phyloP scores from a whole-genome alignment of 2,888 invertebrate genomes.

The Melinaea menophilus region DNA sequence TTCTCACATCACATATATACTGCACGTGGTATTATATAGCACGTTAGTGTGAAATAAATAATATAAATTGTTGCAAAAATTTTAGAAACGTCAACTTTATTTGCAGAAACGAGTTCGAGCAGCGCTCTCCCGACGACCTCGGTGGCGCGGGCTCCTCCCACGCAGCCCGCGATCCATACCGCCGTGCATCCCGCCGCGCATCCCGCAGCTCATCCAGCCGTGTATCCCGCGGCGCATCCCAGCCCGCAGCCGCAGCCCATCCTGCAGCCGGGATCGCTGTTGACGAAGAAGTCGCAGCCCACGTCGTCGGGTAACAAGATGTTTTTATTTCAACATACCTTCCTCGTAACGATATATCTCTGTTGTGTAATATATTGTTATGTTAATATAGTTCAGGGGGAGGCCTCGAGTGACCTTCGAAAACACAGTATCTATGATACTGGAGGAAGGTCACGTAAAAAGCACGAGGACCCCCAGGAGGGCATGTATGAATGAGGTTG shows the following conservation, averaged over 20 bases:
- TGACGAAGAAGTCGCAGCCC: conserved; percentile 49
- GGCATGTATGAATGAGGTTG: no score
- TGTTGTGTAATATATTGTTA: no score
- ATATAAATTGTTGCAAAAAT: not conserved
- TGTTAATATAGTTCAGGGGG: no score
- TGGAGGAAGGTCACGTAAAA: no score
- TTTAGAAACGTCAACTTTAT: no score
- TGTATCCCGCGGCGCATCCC: conserved; percentile 41
- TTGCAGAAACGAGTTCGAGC: conserved; percentile 32
- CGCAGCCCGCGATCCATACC: conserved; percentile 37
- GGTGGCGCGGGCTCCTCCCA: conserved; percentile 26
- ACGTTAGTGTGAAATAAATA: conserved; percentile 1
- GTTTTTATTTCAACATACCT: not conserved
- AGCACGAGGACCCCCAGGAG: no score
- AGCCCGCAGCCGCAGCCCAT: conserved; percentile 23
- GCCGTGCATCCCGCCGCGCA: conserved; percentile 57
- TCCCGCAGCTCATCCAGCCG: conserved; percentile 60
- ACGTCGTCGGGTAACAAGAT: conserved; percentile 61
- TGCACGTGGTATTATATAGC: not conserved
- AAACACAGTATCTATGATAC: no score
- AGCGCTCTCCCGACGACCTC: conserved; percentile 33
- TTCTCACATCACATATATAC: no score
- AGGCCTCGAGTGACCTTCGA: no score
- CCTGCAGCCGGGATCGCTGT: conserved; percentile 31
- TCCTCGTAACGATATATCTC: no score